Percentiles rank a stretch among this genome's conserved stretches.
Conservation (phyloP, 2,888 invertebrate species). For the Alentia gelatinosa region DNA sequence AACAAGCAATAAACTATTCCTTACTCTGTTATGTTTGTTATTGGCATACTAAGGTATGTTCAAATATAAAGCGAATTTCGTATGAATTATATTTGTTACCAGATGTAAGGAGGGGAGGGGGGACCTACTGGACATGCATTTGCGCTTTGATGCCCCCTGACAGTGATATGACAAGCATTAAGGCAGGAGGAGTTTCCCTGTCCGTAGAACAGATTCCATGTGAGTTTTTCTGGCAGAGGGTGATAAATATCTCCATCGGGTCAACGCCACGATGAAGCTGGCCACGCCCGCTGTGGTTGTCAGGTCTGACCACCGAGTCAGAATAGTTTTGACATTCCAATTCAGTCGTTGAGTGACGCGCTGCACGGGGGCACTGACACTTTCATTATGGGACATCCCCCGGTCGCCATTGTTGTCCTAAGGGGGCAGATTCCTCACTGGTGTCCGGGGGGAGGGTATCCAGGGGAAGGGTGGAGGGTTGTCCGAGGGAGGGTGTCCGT, state of each 20-base stretch:
- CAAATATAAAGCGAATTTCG: no score
- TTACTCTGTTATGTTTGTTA: no score
- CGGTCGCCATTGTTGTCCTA: background rate
- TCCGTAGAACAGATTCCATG: background rate
- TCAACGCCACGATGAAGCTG: background rate
- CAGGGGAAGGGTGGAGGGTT: no score
- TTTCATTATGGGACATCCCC: constrained; percentile 20
- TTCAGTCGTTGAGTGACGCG: constrained; percentile 16
- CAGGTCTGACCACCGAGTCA: background rate
- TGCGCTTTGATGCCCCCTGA: background rate
- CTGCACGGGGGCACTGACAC: background rate
- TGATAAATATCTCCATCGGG: background rate
- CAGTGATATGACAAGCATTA: background rate
- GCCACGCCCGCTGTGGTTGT: background rate
- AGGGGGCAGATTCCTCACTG: background rate
- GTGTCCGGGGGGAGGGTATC: no score
- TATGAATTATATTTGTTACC: no score
- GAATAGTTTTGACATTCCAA: constrained; percentile 31
- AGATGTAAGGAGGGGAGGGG: no score
- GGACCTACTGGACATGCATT: no score
- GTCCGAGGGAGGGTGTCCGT: no score
- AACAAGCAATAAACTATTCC: no score
- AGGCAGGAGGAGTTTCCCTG: background rate
- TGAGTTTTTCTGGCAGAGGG: background rate
- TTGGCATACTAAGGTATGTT: no score